Conservation (phyloP, 2,113 vertebrate genomes). For the Percopsis transmontana region DNA sequence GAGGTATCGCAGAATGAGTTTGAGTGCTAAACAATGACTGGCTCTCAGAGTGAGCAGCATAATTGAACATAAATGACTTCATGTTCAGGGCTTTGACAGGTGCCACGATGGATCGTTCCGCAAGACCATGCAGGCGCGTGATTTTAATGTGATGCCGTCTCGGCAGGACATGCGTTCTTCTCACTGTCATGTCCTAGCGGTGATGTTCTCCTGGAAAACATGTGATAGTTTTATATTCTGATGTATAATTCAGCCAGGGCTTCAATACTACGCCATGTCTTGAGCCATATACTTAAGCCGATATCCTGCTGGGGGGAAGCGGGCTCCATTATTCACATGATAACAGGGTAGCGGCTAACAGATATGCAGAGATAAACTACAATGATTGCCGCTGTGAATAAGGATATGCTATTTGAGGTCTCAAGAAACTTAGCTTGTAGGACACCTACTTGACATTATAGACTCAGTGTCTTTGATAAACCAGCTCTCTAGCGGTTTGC, state of each 20-base stretch:
- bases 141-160: neutral
- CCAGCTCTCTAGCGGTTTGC: slow-evolving; percentile 12
- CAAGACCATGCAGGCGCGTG: neutral
- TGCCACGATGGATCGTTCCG: neutral
- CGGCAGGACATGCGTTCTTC: neutral
- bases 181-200: neutral
- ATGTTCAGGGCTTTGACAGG: neutral
- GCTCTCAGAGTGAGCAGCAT: neutral
- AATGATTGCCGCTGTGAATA: no score
- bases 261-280: no score
- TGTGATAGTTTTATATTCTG: no score
- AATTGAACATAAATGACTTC: neutral
- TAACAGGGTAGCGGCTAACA: no score
- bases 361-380: no score
- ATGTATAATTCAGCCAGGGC: no score
- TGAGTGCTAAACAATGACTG: neutral
- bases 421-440: no score
- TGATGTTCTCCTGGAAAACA: neutral
- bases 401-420: no score
- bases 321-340: no score
- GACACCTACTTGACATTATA: neutral
- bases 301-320: no score
- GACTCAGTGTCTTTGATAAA: neutral
- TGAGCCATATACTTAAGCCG: no score
- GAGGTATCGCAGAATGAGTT: neutral